Evolutionary conservation across 2,113 vertebrate genomes (phyloP).

Genomic region (Lethenteron reissneri): DNA sequence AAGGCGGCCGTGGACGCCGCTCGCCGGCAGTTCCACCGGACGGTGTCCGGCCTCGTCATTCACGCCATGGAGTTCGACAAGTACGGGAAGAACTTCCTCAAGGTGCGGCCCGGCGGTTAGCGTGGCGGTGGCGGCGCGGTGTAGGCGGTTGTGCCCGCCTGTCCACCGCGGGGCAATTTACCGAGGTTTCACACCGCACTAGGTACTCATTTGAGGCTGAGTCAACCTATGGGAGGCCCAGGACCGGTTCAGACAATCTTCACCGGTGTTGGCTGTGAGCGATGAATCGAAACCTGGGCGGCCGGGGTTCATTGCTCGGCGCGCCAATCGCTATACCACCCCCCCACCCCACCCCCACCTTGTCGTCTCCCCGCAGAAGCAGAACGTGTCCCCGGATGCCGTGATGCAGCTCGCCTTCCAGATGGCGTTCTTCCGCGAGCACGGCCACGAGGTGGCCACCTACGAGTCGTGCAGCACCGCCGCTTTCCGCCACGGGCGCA

Average conservation of each 20-base stretch:
- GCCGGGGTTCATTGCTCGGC: too few species aligned
- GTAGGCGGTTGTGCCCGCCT: too few species aligned
- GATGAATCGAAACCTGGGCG: too few species aligned
- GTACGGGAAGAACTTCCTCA: slow-evolving; percentile 64
- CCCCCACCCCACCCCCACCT: too few species aligned
- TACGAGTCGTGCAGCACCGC: slow-evolving; percentile 94
- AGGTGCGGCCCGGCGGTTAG: slow-evolving; percentile 13
- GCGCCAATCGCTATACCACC: too few species aligned
- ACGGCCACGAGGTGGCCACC: slow-evolving; percentile 49
- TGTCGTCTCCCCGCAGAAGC: slow-evolving; percentile 17
- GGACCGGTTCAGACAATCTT: too few species aligned
- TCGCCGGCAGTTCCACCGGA: slow-evolving; percentile 41
- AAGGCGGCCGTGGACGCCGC: slow-evolving; percentile 40
- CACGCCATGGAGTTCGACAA: slow-evolving; percentile 38
- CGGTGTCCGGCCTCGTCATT: slow-evolving; percentile 37
- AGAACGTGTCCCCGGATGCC: slow-evolving; percentile 66
- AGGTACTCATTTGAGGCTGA: too few species aligned
- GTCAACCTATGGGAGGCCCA: too few species aligned
- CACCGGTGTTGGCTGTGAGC: too few species aligned
- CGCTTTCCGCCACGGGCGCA: slow-evolving; percentile 77
- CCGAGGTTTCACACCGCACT: too few species aligned
- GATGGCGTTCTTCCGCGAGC: slow-evolving; percentile 68
- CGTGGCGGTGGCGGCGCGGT: too few species aligned
- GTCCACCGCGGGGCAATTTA: too few species aligned
- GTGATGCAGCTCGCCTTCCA: slow-evolving; percentile 72